Conservation (phyloP, 2,113 vertebrate genomes). For the Chaetorhynchus papuensis region DNA sequence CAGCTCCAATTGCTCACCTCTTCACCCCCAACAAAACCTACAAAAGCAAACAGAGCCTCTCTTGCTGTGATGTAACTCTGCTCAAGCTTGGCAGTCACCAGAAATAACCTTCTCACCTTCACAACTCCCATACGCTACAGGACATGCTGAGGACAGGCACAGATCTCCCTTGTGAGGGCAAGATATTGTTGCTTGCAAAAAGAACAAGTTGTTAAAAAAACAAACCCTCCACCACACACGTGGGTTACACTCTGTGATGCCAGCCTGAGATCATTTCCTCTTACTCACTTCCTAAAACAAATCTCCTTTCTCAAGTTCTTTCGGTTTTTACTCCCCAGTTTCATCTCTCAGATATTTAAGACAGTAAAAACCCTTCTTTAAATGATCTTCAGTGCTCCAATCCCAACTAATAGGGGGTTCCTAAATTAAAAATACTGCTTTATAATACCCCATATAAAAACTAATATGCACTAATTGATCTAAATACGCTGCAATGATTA, state of each 20-base stretch:
- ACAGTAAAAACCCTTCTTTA: background rate
- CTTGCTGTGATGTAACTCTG: background rate
- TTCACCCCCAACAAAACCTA: background rate
- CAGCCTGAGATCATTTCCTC: constrained; percentile 67
- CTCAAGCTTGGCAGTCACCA: background rate
- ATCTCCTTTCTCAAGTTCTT: constrained; percentile 33
- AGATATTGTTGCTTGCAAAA: background rate
- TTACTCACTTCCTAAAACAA: constrained; percentile 67
- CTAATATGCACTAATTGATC: background rate
- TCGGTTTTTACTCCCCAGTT: background rate
- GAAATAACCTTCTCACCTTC: background rate
- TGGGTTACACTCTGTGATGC: background rate
- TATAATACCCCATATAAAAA: background rate
- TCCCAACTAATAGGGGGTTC: background rate
- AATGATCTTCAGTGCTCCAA: background rate
- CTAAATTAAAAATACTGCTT: background rate
- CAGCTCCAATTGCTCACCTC: background rate
- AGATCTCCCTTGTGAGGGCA: background rate
- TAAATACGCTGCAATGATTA: background rate
- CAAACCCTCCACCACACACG: background rate
- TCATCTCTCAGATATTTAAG: background rate
- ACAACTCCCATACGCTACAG: background rate
- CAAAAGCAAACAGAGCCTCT: background rate
- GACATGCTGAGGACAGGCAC: background rate
- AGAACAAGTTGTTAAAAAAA: background rate